phyloP scores from a whole-genome alignment of 2,113 vertebrate species.

The Misgurnus anguillicaudatus region DNA sequence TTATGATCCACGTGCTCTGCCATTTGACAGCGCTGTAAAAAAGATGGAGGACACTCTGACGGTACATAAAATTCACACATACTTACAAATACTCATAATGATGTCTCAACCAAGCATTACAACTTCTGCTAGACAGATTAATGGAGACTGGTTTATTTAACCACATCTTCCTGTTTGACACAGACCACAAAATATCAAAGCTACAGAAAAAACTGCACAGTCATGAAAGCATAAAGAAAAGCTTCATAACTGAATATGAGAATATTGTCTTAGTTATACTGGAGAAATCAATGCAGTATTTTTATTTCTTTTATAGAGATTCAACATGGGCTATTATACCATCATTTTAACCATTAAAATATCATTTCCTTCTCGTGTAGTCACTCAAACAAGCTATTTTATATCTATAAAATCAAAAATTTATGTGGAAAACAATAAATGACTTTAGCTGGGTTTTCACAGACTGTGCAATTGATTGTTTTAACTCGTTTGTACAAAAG shows the following conservation, averaged over 20 bases:
- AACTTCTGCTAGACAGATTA: background rate
- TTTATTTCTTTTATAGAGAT: background rate
- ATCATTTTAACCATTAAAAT: background rate
- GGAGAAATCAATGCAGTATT: too few relatives aligned
- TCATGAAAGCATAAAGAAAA: background rate
- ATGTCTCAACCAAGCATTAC: background rate
- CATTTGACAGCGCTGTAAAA: constrained; percentile 8
- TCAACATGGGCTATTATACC: background rate
- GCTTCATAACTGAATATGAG: background rate
- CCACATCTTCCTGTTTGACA: background rate
- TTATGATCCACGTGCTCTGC: constrained; percentile 12
- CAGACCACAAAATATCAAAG: background rate
- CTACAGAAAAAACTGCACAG: background rate
- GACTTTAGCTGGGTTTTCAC: too few relatives aligned
- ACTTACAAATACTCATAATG: background rate
- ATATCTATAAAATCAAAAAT: too few relatives aligned
- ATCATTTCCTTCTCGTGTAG: too few relatives aligned
- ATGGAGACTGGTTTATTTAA: background rate
- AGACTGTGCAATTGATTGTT: too few relatives aligned
- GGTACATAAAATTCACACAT: background rate
- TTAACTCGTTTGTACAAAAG: too few relatives aligned
- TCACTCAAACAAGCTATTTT: too few relatives aligned
- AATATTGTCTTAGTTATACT: background rate
- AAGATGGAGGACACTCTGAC: constrained; percentile 13
- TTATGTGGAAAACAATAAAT: too few relatives aligned